Percentiles rank a stretch among this genome's conserved stretches.
phyloP scores from a whole-genome alignment of 2,113 vertebrate species.

The Gambusia holbrooki region DNA sequence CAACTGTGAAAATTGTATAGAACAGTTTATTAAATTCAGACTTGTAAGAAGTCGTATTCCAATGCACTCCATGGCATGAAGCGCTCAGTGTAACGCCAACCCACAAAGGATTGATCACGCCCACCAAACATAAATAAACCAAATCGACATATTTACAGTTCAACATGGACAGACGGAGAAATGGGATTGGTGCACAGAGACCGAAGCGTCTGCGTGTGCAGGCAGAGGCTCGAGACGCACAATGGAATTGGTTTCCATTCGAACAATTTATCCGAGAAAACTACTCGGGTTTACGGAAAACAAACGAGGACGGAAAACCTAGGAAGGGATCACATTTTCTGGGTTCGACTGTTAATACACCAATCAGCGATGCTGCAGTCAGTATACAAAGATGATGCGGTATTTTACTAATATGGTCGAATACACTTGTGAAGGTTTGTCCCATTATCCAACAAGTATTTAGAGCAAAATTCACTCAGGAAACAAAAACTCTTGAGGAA shows the following conservation, averaged over 20 bases:
- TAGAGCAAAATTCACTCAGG: not conserved
- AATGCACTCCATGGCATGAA: slow-evolving; percentile 84
- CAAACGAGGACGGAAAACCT: slow-evolving; percentile 16
- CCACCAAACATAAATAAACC: slow-evolving; percentile 94
- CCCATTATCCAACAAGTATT: not conserved
- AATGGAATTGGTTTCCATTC: not conserved
- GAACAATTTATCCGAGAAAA: not conserved
- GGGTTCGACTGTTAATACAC: slow-evolving; percentile 26
- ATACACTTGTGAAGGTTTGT: slow-evolving; percentile 1
- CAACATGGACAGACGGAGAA: slow-evolving; percentile 49
- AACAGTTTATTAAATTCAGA: slow-evolving; percentile 98
- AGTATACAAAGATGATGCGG: not conserved
- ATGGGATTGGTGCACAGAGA: slow-evolving; percentile 53
- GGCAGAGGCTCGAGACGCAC: slow-evolving; percentile 16
- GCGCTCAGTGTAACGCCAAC: slow-evolving; percentile 90
- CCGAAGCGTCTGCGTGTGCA: slow-evolving; percentile 32
- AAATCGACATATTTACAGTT: slow-evolving; percentile 85
- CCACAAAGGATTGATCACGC: slow-evolving; percentile 93
- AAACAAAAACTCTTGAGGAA: not conserved
- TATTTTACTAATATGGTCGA: slow-evolving; percentile 7
- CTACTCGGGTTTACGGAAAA: slow-evolving; percentile 10
- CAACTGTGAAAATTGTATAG: slow-evolving; percentile 78
- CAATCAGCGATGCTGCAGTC: slow-evolving; percentile 31
- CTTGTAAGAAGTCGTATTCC: slow-evolving; percentile 99
- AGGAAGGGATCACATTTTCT: slow-evolving; percentile 28